Conservation (phyloP, 2,888 invertebrate genomes). For the Caenorhabditis becei region DNA sequence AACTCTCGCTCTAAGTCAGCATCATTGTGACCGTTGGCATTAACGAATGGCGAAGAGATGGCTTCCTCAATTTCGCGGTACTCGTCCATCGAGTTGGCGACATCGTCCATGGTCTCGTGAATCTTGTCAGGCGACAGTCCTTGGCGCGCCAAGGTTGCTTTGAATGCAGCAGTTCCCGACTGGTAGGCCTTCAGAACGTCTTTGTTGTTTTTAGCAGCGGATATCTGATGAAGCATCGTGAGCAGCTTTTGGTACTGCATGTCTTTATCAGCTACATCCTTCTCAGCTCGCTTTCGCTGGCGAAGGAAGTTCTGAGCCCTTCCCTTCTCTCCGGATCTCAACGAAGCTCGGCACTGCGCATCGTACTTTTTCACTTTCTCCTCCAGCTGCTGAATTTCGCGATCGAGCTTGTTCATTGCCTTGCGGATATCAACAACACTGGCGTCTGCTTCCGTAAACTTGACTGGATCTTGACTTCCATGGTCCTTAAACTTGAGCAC, state of each 20-base stretch:
- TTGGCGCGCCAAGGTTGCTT: conserved; percentile 74
- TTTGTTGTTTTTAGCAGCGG: conserved; percentile 76
- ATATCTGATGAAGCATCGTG: conserved; percentile 77
- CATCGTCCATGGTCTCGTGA: conserved; percentile 79
- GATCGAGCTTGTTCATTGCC: conserved; percentile 73
- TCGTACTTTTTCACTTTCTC: conserved; percentile 72
- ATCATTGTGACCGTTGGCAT: conserved; percentile 21
- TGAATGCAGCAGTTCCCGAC: conserved; percentile 77
- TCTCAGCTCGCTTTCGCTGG: conserved; percentile 75
- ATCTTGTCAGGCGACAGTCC: conserved; percentile 78
- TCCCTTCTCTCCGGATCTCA: conserved; percentile 72
- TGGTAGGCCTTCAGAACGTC: conserved; percentile 78
- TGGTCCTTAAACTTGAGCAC: conserved; percentile 79
- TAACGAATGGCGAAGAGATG: conserved; percentile 55
- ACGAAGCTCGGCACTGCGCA: conserved; percentile 68
- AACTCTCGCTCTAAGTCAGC: conserved; percentile 66
- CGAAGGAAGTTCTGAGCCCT: conserved; percentile 71
- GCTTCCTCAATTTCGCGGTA: conserved; percentile 78
- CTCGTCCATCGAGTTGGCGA: conserved; percentile 76
- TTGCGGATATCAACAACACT: conserved; percentile 77
- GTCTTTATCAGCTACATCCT: conserved; percentile 78
- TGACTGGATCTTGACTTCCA: conserved; percentile 69
- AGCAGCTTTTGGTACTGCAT: conserved; percentile 75
- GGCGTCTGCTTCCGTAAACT: conserved; percentile 77
- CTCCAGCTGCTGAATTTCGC: conserved; percentile 76